Conservation (phyloP, 2,797 vertebrate species). For the Sus cebifrons region DNA sequence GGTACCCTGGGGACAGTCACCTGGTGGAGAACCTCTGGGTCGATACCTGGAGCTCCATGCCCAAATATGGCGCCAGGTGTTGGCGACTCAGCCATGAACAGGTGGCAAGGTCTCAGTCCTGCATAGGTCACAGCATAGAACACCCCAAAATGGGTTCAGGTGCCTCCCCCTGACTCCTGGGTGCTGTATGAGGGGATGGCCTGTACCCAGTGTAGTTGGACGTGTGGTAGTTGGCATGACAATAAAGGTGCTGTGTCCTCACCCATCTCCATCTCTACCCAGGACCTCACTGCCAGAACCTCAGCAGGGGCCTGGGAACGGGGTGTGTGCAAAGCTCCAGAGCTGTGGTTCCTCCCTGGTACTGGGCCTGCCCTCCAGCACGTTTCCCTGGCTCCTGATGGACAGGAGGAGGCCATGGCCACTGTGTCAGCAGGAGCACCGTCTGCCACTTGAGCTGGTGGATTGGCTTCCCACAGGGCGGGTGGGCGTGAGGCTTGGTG, state of each 20-base stretch:
- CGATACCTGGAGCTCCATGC: background rate
- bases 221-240: background rate
- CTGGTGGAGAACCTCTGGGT: background rate
- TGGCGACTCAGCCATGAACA: background rate
- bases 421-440: too few species aligned
- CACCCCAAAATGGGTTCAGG: background rate
- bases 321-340: background rate
- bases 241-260: background rate
- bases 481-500: background rate
- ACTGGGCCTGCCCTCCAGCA: background rate
- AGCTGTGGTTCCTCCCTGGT: too few species aligned
- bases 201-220: background rate
- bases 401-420: background rate
- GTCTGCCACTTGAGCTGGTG: background rate
- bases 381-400: background rate
- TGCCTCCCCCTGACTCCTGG: background rate
- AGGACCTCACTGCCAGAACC: background rate
- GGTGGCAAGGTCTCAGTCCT: background rate
- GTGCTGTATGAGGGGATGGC: too few species aligned
- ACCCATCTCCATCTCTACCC: background rate
- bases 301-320: background rate
- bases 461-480: background rate
- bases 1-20: background rate
- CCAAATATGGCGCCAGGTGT: background rate
- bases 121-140: background rate